Conservation (phyloP, 1,140 invertebrate species). For the Calliphora vicina region DNA sequence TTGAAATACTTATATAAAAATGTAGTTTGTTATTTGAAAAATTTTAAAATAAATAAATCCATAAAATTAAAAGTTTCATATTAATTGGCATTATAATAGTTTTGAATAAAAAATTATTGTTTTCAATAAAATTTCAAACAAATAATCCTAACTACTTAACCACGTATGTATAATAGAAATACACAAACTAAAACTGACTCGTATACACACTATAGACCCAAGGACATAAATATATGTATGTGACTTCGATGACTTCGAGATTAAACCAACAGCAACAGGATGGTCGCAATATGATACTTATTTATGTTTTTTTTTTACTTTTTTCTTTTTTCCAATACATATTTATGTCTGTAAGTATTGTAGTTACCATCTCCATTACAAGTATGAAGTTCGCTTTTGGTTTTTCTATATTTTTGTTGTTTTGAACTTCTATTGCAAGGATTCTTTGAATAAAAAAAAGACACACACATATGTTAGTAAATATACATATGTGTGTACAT, state of each 20-base stretch:
- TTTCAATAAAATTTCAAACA: no score
- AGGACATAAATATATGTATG: neutral
- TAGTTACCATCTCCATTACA: neutral
- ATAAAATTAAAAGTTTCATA: no score
- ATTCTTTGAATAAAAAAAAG: neutral
- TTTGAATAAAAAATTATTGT: no score
- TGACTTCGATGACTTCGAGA: constrained; percentile 5
- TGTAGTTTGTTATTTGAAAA: no score
- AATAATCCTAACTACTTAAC: no score
- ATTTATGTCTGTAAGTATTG: no score
- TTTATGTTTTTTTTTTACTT: neutral
- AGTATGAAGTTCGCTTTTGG: neutral
- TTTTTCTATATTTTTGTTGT: neutral
- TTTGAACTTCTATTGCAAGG: neutral
- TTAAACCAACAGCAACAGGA: constrained; percentile 1
- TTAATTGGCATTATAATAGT: no score
- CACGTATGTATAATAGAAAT: no score
- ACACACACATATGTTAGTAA: neutral
- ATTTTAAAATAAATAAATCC: no score
- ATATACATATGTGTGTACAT: neutral
- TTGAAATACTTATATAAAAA: no score
- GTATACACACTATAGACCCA: neutral
- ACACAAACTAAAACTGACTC: no score
- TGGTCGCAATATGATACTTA: constrained; percentile 12
- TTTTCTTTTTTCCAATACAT: neutral